These are phyloP conservation scores for Tupaia tana DNA, from an alignment of 2,113 vertebrate genomes.

Conservation along the genomic window DNA sequence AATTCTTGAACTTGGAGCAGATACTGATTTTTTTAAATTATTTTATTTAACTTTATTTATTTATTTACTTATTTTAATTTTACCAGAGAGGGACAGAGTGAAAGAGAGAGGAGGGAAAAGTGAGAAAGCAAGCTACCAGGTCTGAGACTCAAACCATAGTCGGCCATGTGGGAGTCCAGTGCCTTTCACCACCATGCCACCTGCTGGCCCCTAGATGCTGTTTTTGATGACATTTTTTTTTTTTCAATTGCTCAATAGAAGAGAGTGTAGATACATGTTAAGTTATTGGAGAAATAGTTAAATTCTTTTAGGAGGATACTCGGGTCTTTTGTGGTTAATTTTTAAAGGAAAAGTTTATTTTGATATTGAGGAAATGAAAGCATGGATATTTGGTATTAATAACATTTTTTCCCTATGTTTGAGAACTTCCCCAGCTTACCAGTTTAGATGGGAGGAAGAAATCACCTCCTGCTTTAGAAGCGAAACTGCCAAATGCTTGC, in stretches of 20 bases:
- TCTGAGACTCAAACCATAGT: no score
- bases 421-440: not conserved
- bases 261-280: not conserved
- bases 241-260: not conserved
- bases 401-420: not conserved
- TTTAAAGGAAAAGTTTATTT: not conserved
- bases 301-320: not conserved
- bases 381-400: not conserved
- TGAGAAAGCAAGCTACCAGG: no score
- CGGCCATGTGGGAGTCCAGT: no score
- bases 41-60: no score
- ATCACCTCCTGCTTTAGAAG: not conserved
- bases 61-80: no score
- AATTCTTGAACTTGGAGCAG: not conserved
- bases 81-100: no score
- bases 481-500: conserved; percentile 12
- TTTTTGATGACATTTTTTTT: not conserved
- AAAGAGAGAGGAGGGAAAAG: no score
- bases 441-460: not conserved
- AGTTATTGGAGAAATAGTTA: not conserved
- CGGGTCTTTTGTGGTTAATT: not conserved
- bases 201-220: no score
- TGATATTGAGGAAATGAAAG: not conserved
- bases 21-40: no score
- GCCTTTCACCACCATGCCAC: no score